These are phyloP conservation scores for Betta splendens DNA, from an alignment of 2,797 vertebrate genomes.

Conservation along the genomic window DNA sequence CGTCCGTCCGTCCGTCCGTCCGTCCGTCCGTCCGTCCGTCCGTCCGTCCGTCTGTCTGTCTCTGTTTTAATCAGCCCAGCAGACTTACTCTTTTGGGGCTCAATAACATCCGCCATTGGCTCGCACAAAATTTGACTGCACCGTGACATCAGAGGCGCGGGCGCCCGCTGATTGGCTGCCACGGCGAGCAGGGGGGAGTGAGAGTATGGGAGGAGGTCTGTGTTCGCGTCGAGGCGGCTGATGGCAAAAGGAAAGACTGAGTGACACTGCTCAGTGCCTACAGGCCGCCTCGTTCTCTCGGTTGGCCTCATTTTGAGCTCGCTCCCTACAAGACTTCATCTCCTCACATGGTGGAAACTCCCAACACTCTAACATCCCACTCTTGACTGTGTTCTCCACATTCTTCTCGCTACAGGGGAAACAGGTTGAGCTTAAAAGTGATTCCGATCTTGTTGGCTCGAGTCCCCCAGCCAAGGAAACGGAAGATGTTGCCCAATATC, in stretches of 20 bases:
- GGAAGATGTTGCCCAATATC: slow-evolving; percentile 18
- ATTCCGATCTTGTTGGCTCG: slow-evolving; percentile 30
- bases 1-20: slow-evolving; percentile 42
- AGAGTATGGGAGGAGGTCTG: slow-evolving; percentile 18
- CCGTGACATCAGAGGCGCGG: slow-evolving; percentile 75
- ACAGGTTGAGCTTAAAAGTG: slow-evolving; percentile 17
- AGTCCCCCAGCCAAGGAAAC: slow-evolving; percentile 41
- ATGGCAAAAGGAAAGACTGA: slow-evolving; percentile 75
- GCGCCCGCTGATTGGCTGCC: slow-evolving; percentile 69
- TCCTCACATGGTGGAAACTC: slow-evolving; percentile 64
- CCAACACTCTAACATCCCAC: slow-evolving; percentile 36
- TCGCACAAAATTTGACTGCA: slow-evolving; percentile 79
- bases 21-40: slow-evolving; percentile 41
- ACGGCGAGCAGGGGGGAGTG: slow-evolving; percentile 55
- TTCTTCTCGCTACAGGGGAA: slow-evolving; percentile 6
- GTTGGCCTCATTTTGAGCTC: slow-evolving; percentile 63
- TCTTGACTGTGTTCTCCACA: slow-evolving; percentile 17
- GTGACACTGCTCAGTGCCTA: slow-evolving; percentile 70
- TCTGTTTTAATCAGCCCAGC: slow-evolving; percentile 74
- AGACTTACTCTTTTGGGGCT: slow-evolving; percentile 70
- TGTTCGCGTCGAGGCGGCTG: slow-evolving; percentile 67
- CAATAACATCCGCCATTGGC: slow-evolving; percentile 79
- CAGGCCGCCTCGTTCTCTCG: slow-evolving; percentile 53
- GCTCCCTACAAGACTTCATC: slow-evolving; percentile 55
- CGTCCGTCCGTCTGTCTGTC: slow-evolving; percentile 53